Evolutionary conservation across 2,888 invertebrate species (phyloP).

Genomic region (Dryocosmus kuriphilus): DNA sequence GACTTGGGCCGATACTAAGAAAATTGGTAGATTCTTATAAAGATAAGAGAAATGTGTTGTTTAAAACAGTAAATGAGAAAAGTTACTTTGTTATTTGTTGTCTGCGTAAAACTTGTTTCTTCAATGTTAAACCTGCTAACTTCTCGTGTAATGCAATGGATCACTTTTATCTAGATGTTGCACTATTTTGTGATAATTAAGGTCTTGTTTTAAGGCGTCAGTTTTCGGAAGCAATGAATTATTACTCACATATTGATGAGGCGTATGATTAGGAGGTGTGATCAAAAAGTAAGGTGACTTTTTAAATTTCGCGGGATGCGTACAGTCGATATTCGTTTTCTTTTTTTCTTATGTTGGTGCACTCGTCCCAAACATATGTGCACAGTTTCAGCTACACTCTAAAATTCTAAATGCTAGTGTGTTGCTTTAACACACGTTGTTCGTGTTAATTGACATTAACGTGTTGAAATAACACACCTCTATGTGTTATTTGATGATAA

Average conservation of each 20-base stretch:
- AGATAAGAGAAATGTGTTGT: conserved; percentile 15
- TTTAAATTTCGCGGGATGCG: too few relatives aligned
- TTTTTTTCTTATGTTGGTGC: too few relatives aligned
- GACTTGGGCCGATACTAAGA: conserved; percentile 12
- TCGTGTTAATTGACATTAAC: too few relatives aligned
- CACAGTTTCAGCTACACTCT: too few relatives aligned
- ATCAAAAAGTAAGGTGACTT: too few relatives aligned
- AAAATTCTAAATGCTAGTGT: too few relatives aligned
- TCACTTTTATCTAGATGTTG: background rate
- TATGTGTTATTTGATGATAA: too few relatives aligned
- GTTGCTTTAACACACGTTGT: too few relatives aligned
- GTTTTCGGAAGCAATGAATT: background rate
- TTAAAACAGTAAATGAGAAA: conserved; percentile 31
- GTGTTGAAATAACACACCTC: too few relatives aligned
- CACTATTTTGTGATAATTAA: background rate
- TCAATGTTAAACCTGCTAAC: background rate
- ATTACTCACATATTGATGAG: background rate
- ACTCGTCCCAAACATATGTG: too few relatives aligned
- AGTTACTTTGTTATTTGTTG: background rate
- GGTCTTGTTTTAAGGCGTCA: background rate
- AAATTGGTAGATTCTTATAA: conserved; percentile 12
- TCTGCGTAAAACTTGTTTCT: conserved; percentile 15
- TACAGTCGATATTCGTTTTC: too few relatives aligned
- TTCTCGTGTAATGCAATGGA: background rate
- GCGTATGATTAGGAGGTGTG: too few relatives aligned